phyloP scores from a whole-genome alignment of 2,888 invertebrate genomes.

The Trissolcus japonicus region DNA sequence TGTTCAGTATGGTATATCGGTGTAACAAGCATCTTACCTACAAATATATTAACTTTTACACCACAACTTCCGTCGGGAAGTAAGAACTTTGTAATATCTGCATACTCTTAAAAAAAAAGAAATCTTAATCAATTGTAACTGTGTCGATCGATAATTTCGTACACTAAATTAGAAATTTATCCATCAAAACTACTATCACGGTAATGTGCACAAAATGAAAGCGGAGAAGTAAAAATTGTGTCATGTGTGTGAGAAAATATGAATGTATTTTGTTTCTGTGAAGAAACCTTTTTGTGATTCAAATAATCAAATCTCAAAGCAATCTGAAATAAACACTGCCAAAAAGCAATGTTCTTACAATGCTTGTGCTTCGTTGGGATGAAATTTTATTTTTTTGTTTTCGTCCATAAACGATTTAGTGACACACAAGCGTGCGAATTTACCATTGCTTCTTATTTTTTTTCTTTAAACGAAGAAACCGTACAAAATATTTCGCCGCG shows the following conservation, averaged over 20 bases:
- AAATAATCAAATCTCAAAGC: no score
- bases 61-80: conserved; percentile 1
- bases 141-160: conserved; percentile 23
- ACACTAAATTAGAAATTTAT: conserved; percentile 10
- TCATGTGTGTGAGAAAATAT: neutral
- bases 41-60: conserved; percentile 15
- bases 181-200: conserved; percentile 6
- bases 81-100: conserved; percentile 7
- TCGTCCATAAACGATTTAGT: no score
- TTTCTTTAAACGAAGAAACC: neutral
- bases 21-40: conserved; percentile 21
- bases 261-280: neutral
- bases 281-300: neutral
- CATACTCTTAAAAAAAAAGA: neutral
- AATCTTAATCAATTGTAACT: conserved; percentile 31
- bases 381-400: no score
- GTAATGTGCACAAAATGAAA: neutral
- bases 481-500: conserved; percentile 9
- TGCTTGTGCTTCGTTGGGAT: no score
- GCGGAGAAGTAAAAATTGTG: neutral
- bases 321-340: no score
- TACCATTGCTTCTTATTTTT: no score
- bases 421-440: no score
- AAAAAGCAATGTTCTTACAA: no score
- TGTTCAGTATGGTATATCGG: conserved; percentile 29